These are phyloP conservation scores for Mimachlamys varia DNA, from an alignment of 2,888 invertebrate genomes.

Conservation along the genomic window DNA sequence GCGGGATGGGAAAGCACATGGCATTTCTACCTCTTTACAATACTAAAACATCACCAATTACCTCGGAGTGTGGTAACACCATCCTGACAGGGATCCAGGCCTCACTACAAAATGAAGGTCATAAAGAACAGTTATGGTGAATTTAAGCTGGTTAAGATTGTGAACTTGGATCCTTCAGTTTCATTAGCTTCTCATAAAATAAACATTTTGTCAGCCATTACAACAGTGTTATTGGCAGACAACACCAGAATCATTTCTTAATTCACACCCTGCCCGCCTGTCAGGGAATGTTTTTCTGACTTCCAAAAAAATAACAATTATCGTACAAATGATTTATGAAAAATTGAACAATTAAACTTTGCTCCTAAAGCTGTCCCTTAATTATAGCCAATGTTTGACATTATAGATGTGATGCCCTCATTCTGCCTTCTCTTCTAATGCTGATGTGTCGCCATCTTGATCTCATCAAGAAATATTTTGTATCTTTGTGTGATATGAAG, in stretches of 20 bases:
- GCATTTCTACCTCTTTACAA: neutral
- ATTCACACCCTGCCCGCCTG: neutral
- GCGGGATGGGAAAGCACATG: neutral
- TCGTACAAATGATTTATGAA: too few relatives aligned
- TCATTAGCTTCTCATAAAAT: neutral
- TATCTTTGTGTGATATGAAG: too few relatives aligned
- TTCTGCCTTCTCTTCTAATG: too few relatives aligned
- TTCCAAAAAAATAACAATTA: too few relatives aligned
- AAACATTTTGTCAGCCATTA: conserved; percentile 3
- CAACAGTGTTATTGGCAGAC: neutral
- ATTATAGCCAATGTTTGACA: too few relatives aligned
- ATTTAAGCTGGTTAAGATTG: conserved; percentile 1
- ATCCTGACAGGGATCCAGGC: neutral
- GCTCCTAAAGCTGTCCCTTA: too few relatives aligned
- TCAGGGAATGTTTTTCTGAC: neutral
- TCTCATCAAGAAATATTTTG: too few relatives aligned
- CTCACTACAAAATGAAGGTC: neutral
- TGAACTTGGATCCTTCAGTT: conserved; percentile 3
- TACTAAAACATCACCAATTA: neutral
- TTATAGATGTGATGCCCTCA: too few relatives aligned
- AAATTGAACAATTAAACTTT: too few relatives aligned
- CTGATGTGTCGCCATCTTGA: too few relatives aligned
- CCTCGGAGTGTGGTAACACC: neutral
- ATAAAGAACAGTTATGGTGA: neutral
- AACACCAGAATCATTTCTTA: neutral